Conservation (phyloP, 2,888 invertebrate genomes). For the Trichopoda pennipes region DNA sequence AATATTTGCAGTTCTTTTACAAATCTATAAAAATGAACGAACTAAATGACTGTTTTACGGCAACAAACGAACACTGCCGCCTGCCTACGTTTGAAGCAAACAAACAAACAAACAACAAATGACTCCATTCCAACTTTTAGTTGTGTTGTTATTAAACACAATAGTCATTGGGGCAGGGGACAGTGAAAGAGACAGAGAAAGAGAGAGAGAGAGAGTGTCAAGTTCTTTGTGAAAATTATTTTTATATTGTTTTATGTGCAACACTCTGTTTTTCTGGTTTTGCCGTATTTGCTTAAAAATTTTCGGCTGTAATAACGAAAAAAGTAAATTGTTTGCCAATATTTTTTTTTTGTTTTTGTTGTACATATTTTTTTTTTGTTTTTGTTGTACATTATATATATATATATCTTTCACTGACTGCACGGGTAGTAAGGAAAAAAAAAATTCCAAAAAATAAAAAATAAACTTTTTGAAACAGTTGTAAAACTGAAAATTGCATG, state of each 20-base stretch:
- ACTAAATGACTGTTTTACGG: slow-evolving; percentile 11
- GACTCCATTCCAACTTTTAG: slow-evolving; percentile 53
- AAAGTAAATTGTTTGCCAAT: too few relatives aligned
- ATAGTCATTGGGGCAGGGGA: slow-evolving; percentile 38
- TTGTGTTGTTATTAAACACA: slow-evolving; percentile 11
- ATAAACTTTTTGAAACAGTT: slow-evolving; percentile 65
- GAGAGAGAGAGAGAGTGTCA: too few relatives aligned
- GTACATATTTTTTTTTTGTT: slow-evolving; percentile 22
- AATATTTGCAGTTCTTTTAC: slow-evolving; percentile 49
- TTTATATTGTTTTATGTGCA: too few relatives aligned
- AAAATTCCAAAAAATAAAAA: background rate
- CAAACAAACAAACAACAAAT: slow-evolving; percentile 51
- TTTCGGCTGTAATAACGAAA: too few relatives aligned
- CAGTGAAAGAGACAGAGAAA: background rate
- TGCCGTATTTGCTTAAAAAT: too few relatives aligned
- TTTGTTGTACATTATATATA: slow-evolving; percentile 35
- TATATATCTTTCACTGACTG: background rate
- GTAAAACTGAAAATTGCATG: slow-evolving; percentile 67
- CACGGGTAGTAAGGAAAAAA: background rate
- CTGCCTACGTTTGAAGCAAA: slow-evolving; percentile 14
- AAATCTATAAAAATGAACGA: slow-evolving; percentile 41
- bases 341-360: too few relatives aligned
- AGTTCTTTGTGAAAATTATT: too few relatives aligned
- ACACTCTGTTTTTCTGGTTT: too few relatives aligned
- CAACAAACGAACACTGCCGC: background rate